Percentiles rank a stretch among this genome's conserved stretches.
Conservation (phyloP, 2,888 invertebrate genomes). For the Caradrina clavipalpis region DNA sequence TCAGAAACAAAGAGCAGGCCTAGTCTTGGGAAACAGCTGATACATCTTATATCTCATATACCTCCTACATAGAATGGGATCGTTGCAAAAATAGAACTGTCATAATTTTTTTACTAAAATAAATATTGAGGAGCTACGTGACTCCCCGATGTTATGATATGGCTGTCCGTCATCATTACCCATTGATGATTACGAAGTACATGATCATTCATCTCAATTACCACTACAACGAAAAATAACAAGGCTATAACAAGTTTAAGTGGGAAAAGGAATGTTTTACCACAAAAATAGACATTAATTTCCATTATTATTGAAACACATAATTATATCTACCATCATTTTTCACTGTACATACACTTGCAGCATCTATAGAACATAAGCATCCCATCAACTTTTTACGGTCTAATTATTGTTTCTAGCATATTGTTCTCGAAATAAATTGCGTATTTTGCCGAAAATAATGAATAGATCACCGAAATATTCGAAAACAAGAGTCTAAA, state of each 20-base stretch:
- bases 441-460: conserved; percentile 49
- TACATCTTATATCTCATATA: background rate
- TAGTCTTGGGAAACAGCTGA: conserved; percentile 55
- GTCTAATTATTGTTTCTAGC: conserved; percentile 4
- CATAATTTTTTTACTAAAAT: conserved; percentile 39
- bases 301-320: conserved; percentile 39
- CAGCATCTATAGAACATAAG: conserved; percentile 26
- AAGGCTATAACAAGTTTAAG: background rate
- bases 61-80: conserved; percentile 7
- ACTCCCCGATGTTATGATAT: conserved; percentile 73
- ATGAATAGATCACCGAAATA: conserved; percentile 69
- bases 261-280: conserved; percentile 11
- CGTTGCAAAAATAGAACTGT: conserved; percentile 14
- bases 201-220: conserved; percentile 8
- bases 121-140: conserved; percentile 75
- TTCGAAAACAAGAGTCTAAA: conserved; percentile 86
- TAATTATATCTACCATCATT: conserved; percentile 49
- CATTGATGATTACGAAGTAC: conserved; percentile 53
- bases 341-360: conserved; percentile 43
- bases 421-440: conserved; percentile 14
- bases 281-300: conserved; percentile 22
- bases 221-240: background rate
- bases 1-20: background rate
- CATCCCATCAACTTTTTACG: conserved; percentile 13
- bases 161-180: conserved; percentile 71